Evolutionary conservation across 2,797 vertebrate species (phyloP).

Genomic region (Peromyscus melanophrys): DNA sequence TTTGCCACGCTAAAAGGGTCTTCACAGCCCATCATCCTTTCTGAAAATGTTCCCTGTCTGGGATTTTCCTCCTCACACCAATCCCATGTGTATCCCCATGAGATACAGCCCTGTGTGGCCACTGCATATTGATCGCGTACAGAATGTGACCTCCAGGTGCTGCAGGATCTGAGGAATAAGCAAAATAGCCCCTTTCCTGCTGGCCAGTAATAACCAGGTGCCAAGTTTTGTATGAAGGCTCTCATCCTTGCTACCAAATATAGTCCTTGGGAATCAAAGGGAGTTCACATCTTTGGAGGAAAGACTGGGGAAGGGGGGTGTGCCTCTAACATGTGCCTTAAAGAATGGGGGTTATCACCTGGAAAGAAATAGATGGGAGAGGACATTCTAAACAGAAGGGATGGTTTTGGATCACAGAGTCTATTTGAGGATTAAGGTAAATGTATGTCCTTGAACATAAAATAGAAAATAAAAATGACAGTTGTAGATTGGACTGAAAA

Average conservation of each 20-base stretch:
- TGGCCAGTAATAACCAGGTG: background rate
- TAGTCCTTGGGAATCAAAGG: background rate
- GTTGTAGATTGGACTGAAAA: background rate
- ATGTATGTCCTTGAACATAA: background rate
- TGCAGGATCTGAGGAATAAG: background rate
- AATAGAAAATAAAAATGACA: background rate
- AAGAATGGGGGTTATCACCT: background rate
- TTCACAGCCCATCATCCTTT: background rate
- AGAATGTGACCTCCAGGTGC: background rate
- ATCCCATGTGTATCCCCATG: background rate
- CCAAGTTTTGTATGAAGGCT: background rate
- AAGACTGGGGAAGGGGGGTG: background rate
- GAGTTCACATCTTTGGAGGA: background rate
- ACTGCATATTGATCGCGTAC: background rate
- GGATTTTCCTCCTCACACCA: background rate
- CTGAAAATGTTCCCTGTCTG: background rate
- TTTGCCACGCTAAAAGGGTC: background rate
- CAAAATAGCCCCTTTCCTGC: background rate
- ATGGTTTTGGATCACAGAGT: background rate
- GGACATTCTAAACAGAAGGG: background rate
- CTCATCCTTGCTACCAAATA: background rate
- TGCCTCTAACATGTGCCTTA: background rate
- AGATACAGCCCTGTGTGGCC: background rate
- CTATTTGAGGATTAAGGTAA: background rate
- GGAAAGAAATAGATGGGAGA: background rate